These are phyloP conservation scores for Chrysolina haemoptera DNA, from an alignment of 2,888 invertebrate genomes.

Conservation along the genomic window DNA sequence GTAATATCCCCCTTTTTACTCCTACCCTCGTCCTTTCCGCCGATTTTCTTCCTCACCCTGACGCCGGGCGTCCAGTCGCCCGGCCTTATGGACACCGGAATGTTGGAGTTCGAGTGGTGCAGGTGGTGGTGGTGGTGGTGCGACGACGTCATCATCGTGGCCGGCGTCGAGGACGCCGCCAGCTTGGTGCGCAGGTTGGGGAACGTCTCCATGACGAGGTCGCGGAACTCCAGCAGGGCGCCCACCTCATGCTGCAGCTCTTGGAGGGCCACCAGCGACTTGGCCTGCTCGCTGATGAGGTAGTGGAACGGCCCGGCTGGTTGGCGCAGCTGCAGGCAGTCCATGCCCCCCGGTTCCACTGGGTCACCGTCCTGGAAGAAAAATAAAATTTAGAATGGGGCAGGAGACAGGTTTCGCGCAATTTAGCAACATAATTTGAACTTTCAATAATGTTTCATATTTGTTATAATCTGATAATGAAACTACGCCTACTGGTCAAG, in stretches of 20 bases:
- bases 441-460: too few relatives aligned
- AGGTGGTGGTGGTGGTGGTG: slow-evolving; percentile 63
- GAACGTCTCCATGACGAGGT: slow-evolving; percentile 95
- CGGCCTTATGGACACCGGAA: slow-evolving; percentile 70
- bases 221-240: slow-evolving; percentile 91
- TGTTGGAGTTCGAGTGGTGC: slow-evolving; percentile 69
- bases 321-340: slow-evolving; percentile 84
- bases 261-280: slow-evolving; percentile 88
- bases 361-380: slow-evolving; percentile 66
- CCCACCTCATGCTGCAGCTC: slow-evolving; percentile 96
- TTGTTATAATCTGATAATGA: too few relatives aligned
- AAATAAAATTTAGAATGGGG: too few relatives aligned
- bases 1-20: slow-evolving; percentile 73
- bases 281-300: slow-evolving; percentile 90
- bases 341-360: slow-evolving; percentile 82
- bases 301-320: slow-evolving; percentile 78
- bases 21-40: slow-evolving; percentile 61
- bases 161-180: slow-evolving; percentile 76
- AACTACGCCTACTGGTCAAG: too few relatives aligned
- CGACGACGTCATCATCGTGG: slow-evolving; percentile 69
- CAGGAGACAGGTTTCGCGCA: too few relatives aligned
- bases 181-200: slow-evolving; percentile 92
- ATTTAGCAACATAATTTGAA: too few relatives aligned
- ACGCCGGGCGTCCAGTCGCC: slow-evolving; percentile 88
- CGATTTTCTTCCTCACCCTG: slow-evolving; percentile 75